Evolutionary conservation across 2,113 vertebrate genomes (phyloP).

Genomic region (Rhinichthys klamathensis): DNA sequence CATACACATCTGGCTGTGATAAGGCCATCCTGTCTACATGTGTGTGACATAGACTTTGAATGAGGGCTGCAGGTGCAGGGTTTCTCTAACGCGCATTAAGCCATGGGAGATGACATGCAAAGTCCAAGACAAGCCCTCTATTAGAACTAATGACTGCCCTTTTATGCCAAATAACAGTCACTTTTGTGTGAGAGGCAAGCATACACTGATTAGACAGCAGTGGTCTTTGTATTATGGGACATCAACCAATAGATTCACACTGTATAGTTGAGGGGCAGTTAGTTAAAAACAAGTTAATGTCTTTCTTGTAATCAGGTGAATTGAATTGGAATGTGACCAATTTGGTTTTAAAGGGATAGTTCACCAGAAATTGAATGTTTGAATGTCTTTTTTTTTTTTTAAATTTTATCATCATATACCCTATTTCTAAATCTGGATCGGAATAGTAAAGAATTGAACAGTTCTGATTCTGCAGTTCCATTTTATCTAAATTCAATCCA

Average conservation of each 20-base stretch:
- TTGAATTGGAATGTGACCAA: not conserved
- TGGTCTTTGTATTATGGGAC: not conserved
- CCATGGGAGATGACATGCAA: not conserved
- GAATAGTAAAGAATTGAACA: too few species aligned
- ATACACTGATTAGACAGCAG: not conserved
- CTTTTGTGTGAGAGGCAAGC: conserved; percentile 14
- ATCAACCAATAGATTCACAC: not conserved
- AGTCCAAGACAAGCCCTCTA: conserved; percentile 21
- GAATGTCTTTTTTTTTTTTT: too few species aligned
- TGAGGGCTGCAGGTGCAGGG: conserved; percentile 22
- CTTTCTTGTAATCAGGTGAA: not conserved
- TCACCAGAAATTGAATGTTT: too few species aligned
- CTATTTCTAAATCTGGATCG: too few species aligned
- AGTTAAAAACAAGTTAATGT: not conserved
- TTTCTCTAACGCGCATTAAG: conserved; percentile 9
- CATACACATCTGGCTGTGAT: not conserved
- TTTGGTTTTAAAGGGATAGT: not conserved
- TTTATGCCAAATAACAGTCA: conserved; percentile 27
- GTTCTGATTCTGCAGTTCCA: too few species aligned
- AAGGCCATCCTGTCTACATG: too few species aligned
- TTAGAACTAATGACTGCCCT: conserved; percentile 39
- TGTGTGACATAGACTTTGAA: not conserved
- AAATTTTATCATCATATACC: too few species aligned
- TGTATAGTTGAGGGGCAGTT: not conserved
- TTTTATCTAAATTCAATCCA: too few species aligned